Evolutionary conservation across 2,113 vertebrate genomes (phyloP).

Genomic region (Strix uralensis): DNA sequence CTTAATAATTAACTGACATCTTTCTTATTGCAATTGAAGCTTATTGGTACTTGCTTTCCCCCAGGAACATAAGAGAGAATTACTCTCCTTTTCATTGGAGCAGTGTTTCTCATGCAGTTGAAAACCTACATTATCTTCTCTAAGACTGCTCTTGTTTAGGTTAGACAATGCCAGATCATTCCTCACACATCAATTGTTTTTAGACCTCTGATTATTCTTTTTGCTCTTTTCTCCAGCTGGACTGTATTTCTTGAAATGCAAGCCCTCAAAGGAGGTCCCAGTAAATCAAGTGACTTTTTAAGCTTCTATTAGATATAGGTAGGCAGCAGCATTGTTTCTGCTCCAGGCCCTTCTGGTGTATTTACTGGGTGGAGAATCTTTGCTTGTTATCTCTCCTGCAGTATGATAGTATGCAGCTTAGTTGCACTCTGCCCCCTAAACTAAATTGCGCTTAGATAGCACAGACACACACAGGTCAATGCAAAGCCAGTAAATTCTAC

Average conservation of each 20-base stretch:
- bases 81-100: neutral
- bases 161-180: neutral
- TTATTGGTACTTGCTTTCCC: neutral
- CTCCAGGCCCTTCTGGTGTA: neutral
- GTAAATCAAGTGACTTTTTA: constrained; percentile 38
- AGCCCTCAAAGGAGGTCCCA: neutral
- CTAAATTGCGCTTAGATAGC: neutral
- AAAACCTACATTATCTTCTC: neutral
- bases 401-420: neutral
- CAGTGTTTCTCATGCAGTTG: neutral
- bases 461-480: neutral
- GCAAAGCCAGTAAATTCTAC: neutral
- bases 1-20: neutral
- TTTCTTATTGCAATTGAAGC: neutral
- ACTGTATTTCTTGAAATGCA: constrained; percentile 17
- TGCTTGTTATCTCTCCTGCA: constrained; percentile 5
- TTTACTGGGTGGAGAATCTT: constrained; percentile 19
- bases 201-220: neutral
- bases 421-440: neutral
- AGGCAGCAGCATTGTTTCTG: constrained; percentile 10
- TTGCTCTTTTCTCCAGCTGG: neutral
- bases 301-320: constrained; percentile 20
- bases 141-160: neutral
- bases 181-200: neutral
- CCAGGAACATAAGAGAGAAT: neutral